Evolutionary conservation across 2,797 vertebrate genomes (phyloP), one percentile per base, ranked within the genome.

Genomic region (Paramormyrops hopkinsi): DNA sequence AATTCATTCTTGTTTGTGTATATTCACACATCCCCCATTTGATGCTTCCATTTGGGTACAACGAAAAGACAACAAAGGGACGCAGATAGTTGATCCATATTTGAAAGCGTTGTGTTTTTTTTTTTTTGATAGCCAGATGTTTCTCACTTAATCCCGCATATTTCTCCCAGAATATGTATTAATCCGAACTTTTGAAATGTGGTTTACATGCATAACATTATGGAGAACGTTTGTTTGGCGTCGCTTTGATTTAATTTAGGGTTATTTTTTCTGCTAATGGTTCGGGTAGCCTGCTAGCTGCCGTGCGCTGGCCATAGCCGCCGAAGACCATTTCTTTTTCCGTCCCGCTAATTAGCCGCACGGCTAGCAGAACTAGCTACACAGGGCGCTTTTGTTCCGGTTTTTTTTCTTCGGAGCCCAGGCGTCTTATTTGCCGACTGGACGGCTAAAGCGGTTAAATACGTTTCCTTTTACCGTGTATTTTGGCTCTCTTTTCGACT

Each of bases 51-150:
- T 89, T 84, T 90, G 90, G 86, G 37, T 17, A 48, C 41, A 46
- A 41, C 14, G 62, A 46, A 90, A 89, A 89, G 88, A 89, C 88
- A 89, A 90, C 89, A 90, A 90, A 90, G 88, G 88, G 84, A 88
- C 48, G 48, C 53, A 22, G 56, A 86, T 87, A 44, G 41, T 62
- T 82, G 79, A 84, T 76, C 73, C 88, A 54, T 84, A 85, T 85
- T 85, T 65, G 82, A 62, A 83, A 41, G n/a, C 33, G 37, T 51
- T 83, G 11, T 69, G 22, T 25, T 65, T 19, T 19, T 59, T 62
- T 37, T 51, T 79, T 76, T 8, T 17, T 2, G 25, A 44, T 79
- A 44, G 73, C 73, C 73, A 79, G 73, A 79, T 79, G 73, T 79
- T 79, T 79, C 37, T 44, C 17, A 25, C 17, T 44, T 12, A 44